Evolutionary conservation across 2,888 invertebrate species (phyloP).

Genomic region (Synanthedon myopaeformis): DNA sequence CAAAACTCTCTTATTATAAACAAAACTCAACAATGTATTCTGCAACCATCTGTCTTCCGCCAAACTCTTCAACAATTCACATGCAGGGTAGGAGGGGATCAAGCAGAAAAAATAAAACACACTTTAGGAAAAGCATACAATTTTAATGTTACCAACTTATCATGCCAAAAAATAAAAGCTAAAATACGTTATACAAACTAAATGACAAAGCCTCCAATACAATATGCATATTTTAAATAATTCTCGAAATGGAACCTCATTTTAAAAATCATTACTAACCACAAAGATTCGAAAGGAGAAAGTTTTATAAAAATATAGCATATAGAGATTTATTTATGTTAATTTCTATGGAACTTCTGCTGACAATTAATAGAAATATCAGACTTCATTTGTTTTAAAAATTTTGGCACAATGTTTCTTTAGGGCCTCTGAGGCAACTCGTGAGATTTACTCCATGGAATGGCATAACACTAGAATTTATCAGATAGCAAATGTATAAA

Average conservation of each 20-base stretch:
- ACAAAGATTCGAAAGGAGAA: too few species aligned
- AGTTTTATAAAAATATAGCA: too few species aligned
- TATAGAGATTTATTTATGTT: too few species aligned
- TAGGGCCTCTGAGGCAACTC: neutral
- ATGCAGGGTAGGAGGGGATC: conserved; percentile 43
- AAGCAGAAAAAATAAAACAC: conserved; percentile 36
- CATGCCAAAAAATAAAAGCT: conserved; percentile 60
- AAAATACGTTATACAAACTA: conserved; percentile 38
- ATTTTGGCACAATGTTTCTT: too few species aligned
- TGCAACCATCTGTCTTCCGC: conserved; percentile 57
- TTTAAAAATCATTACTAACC: too few species aligned
- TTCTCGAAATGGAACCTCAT: neutral
- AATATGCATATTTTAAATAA: conserved; percentile 52
- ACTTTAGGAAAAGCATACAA: conserved; percentile 50
- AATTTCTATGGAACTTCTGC: too few species aligned
- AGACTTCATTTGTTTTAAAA: too few species aligned
- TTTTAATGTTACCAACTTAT: conserved; percentile 63
- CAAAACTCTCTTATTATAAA: conserved; percentile 4
- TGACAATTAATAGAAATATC: too few species aligned
- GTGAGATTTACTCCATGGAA: neutral
- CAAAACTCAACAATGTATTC: conserved; percentile 41
- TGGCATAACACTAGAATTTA: conserved; percentile 20
- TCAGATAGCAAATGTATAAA: conserved; percentile 23
- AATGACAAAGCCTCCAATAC: conserved; percentile 26
- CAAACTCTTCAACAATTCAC: conserved; percentile 26